Percentiles rank a stretch among this genome's conserved stretches.
phyloP scores from a whole-genome alignment of 1,140 invertebrate species.

The Trachelipus rathkii region DNA sequence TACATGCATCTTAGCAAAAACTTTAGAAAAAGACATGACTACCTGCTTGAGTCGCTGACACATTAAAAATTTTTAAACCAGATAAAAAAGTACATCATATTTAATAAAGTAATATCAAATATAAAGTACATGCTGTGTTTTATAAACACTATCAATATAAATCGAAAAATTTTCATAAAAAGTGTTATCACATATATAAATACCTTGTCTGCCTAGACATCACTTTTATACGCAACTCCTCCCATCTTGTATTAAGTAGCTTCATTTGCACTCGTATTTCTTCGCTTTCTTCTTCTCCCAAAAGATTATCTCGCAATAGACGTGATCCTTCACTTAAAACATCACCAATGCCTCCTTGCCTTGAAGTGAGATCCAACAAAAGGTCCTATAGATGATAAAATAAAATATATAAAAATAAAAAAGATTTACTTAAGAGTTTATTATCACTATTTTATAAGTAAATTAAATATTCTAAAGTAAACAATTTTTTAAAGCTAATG shows the following conservation, averaged over 20 bases:
- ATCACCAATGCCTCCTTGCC: conserved; percentile 76
- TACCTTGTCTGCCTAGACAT: conserved; percentile 67
- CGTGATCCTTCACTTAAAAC: conserved; percentile 78
- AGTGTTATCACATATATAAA: no score
- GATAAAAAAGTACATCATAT: no score
- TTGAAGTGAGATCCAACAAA: conserved; percentile 75
- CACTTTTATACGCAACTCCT: conserved; percentile 70
- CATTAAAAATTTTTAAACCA: no score
- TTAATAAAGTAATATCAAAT: no score
- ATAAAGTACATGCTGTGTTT: no score
- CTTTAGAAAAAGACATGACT: no score
- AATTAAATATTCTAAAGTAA: neutral
- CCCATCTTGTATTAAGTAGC: conserved; percentile 80
- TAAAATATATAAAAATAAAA: neutral
- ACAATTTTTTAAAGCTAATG: neutral
- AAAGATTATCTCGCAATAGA: conserved; percentile 68
- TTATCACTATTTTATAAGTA: neutral
- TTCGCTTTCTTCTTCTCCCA: conserved; percentile 66
- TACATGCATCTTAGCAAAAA: no score
- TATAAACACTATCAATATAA: no score
- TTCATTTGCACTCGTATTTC: conserved; percentile 84
- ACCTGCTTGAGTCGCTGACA: no score
- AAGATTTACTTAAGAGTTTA: neutral
- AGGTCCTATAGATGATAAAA: conserved; percentile 58
- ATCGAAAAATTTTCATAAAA: no score